Evolutionary conservation across 2,888 invertebrate genomes (phyloP).

Genomic region (Hirtodrosophila alboralis): DNA sequence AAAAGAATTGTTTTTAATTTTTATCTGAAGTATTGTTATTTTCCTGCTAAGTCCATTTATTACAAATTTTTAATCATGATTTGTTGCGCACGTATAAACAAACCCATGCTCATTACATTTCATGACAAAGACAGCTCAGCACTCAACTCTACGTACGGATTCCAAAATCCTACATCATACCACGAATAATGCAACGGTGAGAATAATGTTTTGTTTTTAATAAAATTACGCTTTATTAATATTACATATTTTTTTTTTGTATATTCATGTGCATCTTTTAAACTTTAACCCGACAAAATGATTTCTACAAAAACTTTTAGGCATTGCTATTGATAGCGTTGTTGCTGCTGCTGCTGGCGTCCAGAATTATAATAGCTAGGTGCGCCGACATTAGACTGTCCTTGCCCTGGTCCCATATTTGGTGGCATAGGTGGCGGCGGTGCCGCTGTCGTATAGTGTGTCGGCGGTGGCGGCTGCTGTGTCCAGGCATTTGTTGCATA

Average conservation of each 20-base stretch:
- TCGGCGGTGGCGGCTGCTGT: slow-evolving; percentile 54
- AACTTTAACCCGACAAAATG: slow-evolving; percentile 13
- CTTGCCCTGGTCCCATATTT: slow-evolving; percentile 40
- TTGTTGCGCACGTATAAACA: slow-evolving; percentile 19
- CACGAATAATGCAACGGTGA: slow-evolving; percentile 29
- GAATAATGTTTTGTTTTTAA: slow-evolving; percentile 61
- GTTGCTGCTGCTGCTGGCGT: slow-evolving; percentile 54
- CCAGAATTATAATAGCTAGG: slow-evolving; percentile 57
- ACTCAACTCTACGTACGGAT: slow-evolving; percentile 8
- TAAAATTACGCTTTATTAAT: slow-evolving; percentile 77
- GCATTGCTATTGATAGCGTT: slow-evolving; percentile 49
- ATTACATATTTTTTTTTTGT: slow-evolving; percentile 44
- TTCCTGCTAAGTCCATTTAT: not conserved
- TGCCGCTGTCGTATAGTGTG: slow-evolving; percentile 53
- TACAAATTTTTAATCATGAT: slow-evolving; percentile 4
- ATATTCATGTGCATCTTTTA: slow-evolving; percentile 17
- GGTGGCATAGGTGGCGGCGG: slow-evolving; percentile 62
- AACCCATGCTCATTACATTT: slow-evolving; percentile 34
- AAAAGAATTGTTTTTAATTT: too few species aligned
- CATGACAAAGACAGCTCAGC: slow-evolving; percentile 12
- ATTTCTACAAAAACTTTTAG: slow-evolving; percentile 12
- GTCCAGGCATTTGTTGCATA: slow-evolving; percentile 60
- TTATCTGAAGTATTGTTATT: too few species aligned
- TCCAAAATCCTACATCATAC: not conserved
- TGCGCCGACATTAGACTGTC: slow-evolving; percentile 16